Conservation (phyloP, 2,888 invertebrate genomes). For the Apoderus coryli region DNA sequence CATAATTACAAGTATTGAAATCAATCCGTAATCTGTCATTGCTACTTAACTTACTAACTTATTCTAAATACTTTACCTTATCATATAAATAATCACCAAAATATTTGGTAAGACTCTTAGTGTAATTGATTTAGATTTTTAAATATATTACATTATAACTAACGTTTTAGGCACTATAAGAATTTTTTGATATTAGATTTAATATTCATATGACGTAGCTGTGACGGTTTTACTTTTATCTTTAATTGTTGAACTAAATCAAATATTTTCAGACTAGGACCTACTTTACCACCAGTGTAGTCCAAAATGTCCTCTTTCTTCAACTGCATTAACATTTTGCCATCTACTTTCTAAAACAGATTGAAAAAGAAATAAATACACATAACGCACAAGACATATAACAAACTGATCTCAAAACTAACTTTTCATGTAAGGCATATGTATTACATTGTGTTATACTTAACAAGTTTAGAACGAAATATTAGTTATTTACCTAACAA, state of each 20-base stretch:
- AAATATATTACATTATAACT: no score
- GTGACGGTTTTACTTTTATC: conserved; percentile 65
- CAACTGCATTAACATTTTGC: conserved; percentile 62
- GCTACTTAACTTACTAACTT: no score
- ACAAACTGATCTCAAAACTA: conserved; percentile 5
- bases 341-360: conserved; percentile 62
- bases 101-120: no score
- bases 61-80: no score
- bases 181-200: conserved; percentile 51
- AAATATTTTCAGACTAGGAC: conserved; percentile 84
- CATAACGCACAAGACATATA: background rate
- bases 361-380: conserved; percentile 11
- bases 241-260: conserved; percentile 86
- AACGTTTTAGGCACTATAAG: conserved; percentile 45
- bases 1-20: no score
- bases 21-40: no score
- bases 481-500: no score
- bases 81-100: no score
- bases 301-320: conserved; percentile 84
- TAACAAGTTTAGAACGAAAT: no score
- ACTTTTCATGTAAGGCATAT: background rate
- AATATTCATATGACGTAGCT: conserved; percentile 44
- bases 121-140: no score
- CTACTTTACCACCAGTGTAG: conserved; percentile 84
- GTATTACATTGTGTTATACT: no score